Percentiles rank a stretch among this genome's conserved stretches.
phyloP scores from a whole-genome alignment of 2,888 invertebrate species.

The Hypercompe scribonia region DNA sequence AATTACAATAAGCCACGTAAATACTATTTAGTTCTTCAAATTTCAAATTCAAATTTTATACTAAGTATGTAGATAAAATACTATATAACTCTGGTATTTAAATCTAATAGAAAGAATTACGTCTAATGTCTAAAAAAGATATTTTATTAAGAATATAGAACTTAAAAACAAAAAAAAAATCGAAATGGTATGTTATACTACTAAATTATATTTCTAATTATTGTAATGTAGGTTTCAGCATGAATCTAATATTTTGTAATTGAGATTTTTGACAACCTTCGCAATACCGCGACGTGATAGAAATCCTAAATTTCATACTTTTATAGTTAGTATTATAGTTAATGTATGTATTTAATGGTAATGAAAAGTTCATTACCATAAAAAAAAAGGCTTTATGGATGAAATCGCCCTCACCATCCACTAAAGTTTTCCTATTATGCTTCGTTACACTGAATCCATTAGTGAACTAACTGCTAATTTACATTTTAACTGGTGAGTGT shows the following conservation, averaged over 20 bases:
- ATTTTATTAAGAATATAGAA: no score
- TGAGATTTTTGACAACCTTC: neutral
- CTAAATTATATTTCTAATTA: neutral
- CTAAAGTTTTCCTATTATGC: constrained; percentile 34
- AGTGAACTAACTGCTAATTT: constrained; percentile 43
- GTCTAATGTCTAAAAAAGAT: no score
- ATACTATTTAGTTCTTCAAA: no score
- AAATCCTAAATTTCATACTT: neutral
- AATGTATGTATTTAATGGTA: neutral
- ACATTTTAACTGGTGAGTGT: constrained; percentile 39
- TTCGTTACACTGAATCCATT: constrained; percentile 44
- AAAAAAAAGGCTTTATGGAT: constrained; percentile 11
- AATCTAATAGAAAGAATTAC: no score
- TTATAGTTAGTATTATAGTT: neutral
- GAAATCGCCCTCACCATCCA: constrained; percentile 25
- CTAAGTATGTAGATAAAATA: neutral
- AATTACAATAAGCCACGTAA: no score
- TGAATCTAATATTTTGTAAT: neutral
- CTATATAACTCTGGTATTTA: neutral
- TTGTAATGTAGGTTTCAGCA: neutral
- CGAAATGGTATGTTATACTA: no score
- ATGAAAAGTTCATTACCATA: constrained; percentile 8
- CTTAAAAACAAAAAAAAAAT: no score
- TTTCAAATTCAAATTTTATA: no score
- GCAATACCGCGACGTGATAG: neutral